Evolutionary conservation across 2,888 invertebrate genomes (phyloP).

Genomic region (Drosophila anomelani): DNA sequence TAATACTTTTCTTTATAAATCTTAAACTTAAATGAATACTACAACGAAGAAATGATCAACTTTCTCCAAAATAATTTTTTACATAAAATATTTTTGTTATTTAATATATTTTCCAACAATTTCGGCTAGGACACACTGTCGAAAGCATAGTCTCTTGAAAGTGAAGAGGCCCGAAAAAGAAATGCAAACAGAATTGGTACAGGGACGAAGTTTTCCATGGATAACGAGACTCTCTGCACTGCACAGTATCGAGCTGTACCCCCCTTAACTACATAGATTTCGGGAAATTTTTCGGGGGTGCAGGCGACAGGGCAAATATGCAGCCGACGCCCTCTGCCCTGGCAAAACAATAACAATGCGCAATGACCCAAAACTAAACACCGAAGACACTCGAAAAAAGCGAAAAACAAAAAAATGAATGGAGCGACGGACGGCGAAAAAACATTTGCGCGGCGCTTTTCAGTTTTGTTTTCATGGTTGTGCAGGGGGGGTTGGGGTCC

Average conservation of each 20-base stretch:
- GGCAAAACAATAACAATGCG: slow-evolving; percentile 72
- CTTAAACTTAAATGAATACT: background rate
- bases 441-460: slow-evolving; percentile 45
- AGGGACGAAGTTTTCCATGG: slow-evolving; percentile 44
- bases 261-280: slow-evolving; percentile 16
- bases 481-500: slow-evolving; percentile 1
- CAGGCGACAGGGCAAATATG: slow-evolving; percentile 63
- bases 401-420: slow-evolving; percentile 24
- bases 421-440: slow-evolving; percentile 35
- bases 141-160: slow-evolving; percentile 13
- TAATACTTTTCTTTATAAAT: background rate
- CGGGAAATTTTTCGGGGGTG: slow-evolving; percentile 11
- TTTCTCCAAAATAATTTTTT: background rate
- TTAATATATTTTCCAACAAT: too few relatives aligned
- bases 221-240: slow-evolving; percentile 43
- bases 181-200: slow-evolving; percentile 28
- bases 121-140: background rate
- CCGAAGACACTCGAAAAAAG: slow-evolving; percentile 36
- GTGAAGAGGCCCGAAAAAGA: slow-evolving; percentile 11
- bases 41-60: background rate
- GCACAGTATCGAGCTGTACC: slow-evolving; percentile 27
- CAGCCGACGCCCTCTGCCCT: slow-evolving; percentile 50
- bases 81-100: background rate
- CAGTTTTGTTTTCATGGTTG: slow-evolving; percentile 43
- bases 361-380: slow-evolving; percentile 78